Evolutionary conservation across 2,888 invertebrate genomes (phyloP).

Genomic region (Sinotaia quadrata): DNA sequence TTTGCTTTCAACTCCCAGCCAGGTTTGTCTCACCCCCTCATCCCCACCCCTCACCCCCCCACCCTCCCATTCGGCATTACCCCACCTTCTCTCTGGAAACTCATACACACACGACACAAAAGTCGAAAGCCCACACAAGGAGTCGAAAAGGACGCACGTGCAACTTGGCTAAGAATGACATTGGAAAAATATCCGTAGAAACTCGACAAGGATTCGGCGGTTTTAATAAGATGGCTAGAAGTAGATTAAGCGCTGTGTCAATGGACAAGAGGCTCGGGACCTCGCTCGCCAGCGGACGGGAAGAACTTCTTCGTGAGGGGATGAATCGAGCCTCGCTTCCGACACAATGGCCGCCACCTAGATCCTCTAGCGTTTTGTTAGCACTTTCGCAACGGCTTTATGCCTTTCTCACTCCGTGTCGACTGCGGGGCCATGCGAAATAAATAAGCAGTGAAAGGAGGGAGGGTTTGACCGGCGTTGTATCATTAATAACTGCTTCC

Average conservation of each 20-base stretch:
- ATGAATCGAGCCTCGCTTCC: slow-evolving; percentile 9
- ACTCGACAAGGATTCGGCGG: slow-evolving; percentile 12
- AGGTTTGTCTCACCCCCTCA: neutral
- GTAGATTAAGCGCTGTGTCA: slow-evolving; percentile 30
- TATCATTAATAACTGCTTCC: slow-evolving; percentile 29
- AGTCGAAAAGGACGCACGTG: slow-evolving; percentile 19
- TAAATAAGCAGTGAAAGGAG: slow-evolving; percentile 31
- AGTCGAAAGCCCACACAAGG: slow-evolving; percentile 23
- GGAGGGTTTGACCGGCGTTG: slow-evolving; percentile 23
- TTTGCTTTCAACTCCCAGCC: neutral
- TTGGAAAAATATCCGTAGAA: slow-evolving; percentile 28
- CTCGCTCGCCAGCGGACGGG: neutral
- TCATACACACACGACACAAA: slow-evolving; percentile 5
- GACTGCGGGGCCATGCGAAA: slow-evolving; percentile 24
- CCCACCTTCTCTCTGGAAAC: neutral
- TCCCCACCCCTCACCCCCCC: slow-evolving; percentile 11
- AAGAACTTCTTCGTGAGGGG: slow-evolving; percentile 6
- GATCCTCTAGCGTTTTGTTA: slow-evolving; percentile 29
- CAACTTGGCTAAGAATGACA: slow-evolving; percentile 6
- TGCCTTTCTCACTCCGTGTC: slow-evolving; percentile 22
- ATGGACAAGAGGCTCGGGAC: slow-evolving; percentile 14
- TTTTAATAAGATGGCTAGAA: slow-evolving; percentile 32
- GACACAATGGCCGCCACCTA: slow-evolving; percentile 12
- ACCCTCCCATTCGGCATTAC: neutral
- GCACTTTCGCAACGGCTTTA: slow-evolving; percentile 32